Evolutionary conservation across 2,888 invertebrate species (phyloP).

Genomic region (Eupeodes latifasciatus): DNA sequence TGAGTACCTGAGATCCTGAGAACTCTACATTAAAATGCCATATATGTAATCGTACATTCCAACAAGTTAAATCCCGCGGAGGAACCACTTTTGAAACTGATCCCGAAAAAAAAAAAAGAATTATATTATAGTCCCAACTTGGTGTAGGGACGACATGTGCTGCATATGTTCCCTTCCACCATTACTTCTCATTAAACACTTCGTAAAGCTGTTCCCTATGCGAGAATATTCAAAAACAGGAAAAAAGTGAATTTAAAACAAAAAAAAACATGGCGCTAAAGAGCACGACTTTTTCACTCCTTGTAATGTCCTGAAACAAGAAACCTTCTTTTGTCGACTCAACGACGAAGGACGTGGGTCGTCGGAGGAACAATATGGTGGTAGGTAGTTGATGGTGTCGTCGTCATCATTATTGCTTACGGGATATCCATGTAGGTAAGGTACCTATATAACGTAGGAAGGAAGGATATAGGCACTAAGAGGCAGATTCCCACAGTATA

Average conservation of each 20-base stretch:
- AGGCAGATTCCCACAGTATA: slow-evolving; percentile 41
- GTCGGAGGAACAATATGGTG: not conserved
- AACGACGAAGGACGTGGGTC: not conserved
- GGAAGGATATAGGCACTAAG: slow-evolving; percentile 1
- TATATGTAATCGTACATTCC: slow-evolving; percentile 33
- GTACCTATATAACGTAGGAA: not conserved
- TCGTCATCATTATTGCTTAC: not conserved
- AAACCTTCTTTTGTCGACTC: slow-evolving; percentile 43
- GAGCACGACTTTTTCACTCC: slow-evolving; percentile 65
- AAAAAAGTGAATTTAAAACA: not conserved
- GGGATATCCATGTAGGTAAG: not conserved
- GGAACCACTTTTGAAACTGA: slow-evolving; percentile 1
- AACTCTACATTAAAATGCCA: slow-evolving; percentile 54
- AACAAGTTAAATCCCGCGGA: slow-evolving; percentile 58
- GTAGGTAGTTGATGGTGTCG: not conserved
- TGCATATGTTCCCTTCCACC: slow-evolving; percentile 69
- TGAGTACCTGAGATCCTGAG: slow-evolving; percentile 1
- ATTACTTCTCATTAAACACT: slow-evolving; percentile 76
- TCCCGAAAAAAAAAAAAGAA: slow-evolving; percentile 12
- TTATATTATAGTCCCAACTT: slow-evolving; percentile 36
- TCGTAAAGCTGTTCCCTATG: slow-evolving; percentile 66
- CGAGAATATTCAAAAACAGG: not conserved
- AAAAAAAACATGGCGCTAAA: slow-evolving; percentile 42
- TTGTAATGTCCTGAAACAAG: slow-evolving; percentile 65
- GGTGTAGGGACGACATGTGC: slow-evolving; percentile 53